Conservation (phyloP, 1,140 invertebrate genomes). For the Pseudomyrmex concolor region DNA sequence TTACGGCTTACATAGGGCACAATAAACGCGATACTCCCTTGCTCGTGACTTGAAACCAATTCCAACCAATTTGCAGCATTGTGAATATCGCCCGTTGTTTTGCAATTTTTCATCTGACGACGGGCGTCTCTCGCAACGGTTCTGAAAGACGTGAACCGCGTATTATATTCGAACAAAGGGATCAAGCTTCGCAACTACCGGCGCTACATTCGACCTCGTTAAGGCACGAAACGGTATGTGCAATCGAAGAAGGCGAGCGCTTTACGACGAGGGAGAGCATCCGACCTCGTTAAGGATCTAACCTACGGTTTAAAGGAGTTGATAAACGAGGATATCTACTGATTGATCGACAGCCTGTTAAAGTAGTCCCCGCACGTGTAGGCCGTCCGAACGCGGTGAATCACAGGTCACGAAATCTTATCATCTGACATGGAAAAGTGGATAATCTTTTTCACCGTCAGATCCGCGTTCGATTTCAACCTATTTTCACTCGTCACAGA, state of each 20-base stretch:
- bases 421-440: conserved; percentile 75
- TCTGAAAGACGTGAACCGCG: conserved; percentile 2
- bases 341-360: conserved; percentile 65
- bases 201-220: conserved; percentile 25
- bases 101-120: conserved; percentile 29
- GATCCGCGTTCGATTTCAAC: conserved; percentile 55
- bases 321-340: conserved; percentile 70
- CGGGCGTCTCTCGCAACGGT: background rate
- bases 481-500: conserved; percentile 59
- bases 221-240: conserved; percentile 9
- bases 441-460: conserved; percentile 69
- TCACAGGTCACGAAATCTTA: conserved; percentile 78
- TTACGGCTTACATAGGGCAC: background rate
- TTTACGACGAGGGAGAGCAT: background rate
- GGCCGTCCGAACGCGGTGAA: conserved; percentile 57
- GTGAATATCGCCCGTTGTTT: conserved; percentile 13
- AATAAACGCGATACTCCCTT: background rate
- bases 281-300: conserved; percentile 15
- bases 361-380: conserved; percentile 73
- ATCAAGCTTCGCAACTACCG: background rate
- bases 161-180: background rate
- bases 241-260: background rate
- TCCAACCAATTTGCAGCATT: background rate
- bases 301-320: conserved; percentile 37
- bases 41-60: conserved; percentile 18